Conservation (phyloP, 2,797 vertebrate species). For the Parauchenoglanis ngamensis region DNA sequence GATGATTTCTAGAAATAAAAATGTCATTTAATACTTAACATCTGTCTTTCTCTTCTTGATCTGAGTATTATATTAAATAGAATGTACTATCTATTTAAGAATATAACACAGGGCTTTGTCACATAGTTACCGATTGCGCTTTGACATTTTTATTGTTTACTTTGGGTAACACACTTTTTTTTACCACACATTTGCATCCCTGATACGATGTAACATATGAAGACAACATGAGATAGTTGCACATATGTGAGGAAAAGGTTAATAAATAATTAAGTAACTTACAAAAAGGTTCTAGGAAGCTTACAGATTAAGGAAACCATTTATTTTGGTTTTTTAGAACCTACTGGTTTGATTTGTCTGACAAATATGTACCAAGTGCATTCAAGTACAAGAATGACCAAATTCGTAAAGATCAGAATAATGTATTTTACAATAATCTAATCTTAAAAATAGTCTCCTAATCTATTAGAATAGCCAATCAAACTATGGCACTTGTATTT, state of each 20-base stretch:
- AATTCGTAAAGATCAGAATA: not conserved
- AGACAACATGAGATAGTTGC: too few relatives aligned
- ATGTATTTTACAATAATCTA: not conserved
- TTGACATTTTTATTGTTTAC: too few relatives aligned
- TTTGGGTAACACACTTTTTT: too few relatives aligned
- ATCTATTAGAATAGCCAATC: not conserved
- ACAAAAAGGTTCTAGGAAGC: not conserved
- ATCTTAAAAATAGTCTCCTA: not conserved
- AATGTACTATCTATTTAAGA: too few relatives aligned
- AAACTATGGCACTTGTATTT: not conserved
- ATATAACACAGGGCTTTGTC: too few relatives aligned
- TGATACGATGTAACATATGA: not conserved
- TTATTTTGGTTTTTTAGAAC: not conserved
- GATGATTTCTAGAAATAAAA: too few relatives aligned
- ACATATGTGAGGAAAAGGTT: too few relatives aligned
- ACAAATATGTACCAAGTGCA: not conserved
- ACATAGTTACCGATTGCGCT: too few relatives aligned
- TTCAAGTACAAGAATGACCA: not conserved
- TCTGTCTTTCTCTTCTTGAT: too few relatives aligned
- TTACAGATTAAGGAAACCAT: not conserved
- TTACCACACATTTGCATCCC: too few relatives aligned
- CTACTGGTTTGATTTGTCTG: not conserved
- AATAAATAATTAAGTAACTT: not conserved
- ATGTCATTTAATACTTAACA: too few relatives aligned
- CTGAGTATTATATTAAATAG: too few relatives aligned